A percentile compares a stretch with the other conserved stretches of the same genome.
Evolutionary conservation across 2,113 vertebrate genomes (phyloP).

Genomic region (Dipodomys stephensi): DNA sequence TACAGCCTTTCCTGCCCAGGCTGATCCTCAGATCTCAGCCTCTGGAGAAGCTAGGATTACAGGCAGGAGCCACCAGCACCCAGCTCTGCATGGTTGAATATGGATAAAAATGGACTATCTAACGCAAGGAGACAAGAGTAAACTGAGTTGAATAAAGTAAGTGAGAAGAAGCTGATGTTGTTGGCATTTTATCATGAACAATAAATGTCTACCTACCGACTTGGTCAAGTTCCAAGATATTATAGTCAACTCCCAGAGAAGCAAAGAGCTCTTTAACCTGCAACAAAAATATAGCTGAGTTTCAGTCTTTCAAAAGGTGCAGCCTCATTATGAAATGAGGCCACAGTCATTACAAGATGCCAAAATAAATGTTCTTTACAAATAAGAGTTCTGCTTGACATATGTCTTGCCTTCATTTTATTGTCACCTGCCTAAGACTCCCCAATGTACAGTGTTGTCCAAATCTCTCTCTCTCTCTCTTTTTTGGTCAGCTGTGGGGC

Average conservation of each 20-base stretch:
- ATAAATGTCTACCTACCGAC: conserved; percentile 88
- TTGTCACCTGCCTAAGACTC: neutral
- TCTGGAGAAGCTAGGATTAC: no score
- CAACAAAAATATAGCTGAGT: conserved; percentile 57
- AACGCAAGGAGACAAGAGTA: neutral
- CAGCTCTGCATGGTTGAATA: neutral
- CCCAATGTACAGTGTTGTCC: neutral
- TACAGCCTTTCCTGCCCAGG: no score
- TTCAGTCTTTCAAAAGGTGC: neutral
- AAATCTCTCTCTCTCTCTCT: no score
- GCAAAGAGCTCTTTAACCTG: conserved; percentile 96
- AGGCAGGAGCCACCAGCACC: no score
- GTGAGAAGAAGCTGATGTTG: neutral
- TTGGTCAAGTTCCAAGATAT: conserved; percentile 93
- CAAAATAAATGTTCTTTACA: neutral
- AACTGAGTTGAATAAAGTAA: neutral
- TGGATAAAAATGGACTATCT: neutral
- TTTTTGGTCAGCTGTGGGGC: no score
- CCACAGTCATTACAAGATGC: neutral
- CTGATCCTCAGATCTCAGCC: no score
- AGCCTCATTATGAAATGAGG: neutral
- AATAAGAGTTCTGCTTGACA: neutral
- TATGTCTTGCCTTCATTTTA: neutral
- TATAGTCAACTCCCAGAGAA: conserved; percentile 90
- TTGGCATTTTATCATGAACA: neutral